Base-by-base conservation (phyloP, 2,113 vertebrate species). In the cattle (Bos taurus) region DNA sequence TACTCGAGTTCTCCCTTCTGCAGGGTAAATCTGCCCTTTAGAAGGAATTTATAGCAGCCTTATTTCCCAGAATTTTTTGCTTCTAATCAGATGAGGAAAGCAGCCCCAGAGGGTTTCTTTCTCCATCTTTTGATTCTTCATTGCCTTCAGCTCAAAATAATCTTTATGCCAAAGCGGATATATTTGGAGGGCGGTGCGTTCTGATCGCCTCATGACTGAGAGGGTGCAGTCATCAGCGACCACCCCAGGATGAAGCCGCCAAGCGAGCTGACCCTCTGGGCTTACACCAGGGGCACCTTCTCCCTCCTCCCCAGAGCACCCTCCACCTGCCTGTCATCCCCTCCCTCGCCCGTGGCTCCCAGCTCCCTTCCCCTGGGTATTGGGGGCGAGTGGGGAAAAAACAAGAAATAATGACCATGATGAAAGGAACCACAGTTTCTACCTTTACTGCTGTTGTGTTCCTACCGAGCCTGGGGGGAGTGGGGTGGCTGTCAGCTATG, bases 121-220 rank as follows among this genome's bases (percentile, higher is more conserved):
- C 56, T 56, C 56, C 12, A 87, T 56, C 82, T 56, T 80, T 62
- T n/a, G 88, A 78, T 85, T 91, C 82, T 87, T 57, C 8, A 1
- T 80, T 64, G 82, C 82, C 36, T 80, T 52, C 82, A 62, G 80
- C 64, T 60, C 64, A 26, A 95, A 91, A 80, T 80, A 56, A 80
- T 78, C 94, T 48, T 86, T 30, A 80, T 86, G 54, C 77, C 13
- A 15, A 62, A 80, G 89, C 3, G 4, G 78, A 48, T 43, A 36
- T 50, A 13, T 30, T 50, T 59, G 15, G 3, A 48, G 54, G 25
- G 43, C 8, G 3, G 12, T 17, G 2, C 7, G 2, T 64, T 78
- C 89, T 36, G 40, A 21, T 50, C 12, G 23, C 36, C 67, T 48
- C 12, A 14, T 21, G 30, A 19, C 33, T 4, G 46, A 96, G 77